phyloP scores from a whole-genome alignment of 2,797 vertebrate genomes.

The Melanotaenia parkinsoni region DNA sequence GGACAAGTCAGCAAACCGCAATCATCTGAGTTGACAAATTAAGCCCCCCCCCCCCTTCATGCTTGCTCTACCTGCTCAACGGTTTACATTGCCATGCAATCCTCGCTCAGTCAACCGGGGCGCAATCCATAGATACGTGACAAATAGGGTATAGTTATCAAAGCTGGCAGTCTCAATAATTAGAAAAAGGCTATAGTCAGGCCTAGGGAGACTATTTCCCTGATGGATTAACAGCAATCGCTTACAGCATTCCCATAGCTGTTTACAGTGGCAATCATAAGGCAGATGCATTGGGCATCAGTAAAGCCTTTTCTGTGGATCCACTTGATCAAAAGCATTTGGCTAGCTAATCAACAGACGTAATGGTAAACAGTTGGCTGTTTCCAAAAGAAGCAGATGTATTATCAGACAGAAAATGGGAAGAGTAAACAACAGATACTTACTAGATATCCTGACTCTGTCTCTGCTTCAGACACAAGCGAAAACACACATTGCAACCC shows the following conservation, averaged over 20 bases:
- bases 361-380: conserved; percentile 42
- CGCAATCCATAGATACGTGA: conserved; percentile 68
- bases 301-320: conserved; percentile 48
- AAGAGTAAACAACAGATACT: conserved; percentile 49
- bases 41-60: conserved; percentile 8
- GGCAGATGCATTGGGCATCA: conserved; percentile 61
- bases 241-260: conserved; percentile 54
- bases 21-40: conserved; percentile 55
- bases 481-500: conserved; percentile 14
- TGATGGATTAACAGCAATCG: conserved; percentile 74
- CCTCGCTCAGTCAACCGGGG: conserved; percentile 45
- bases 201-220: conserved; percentile 65
- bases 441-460: neutral
- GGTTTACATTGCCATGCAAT: conserved; percentile 56
- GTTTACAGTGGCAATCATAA: conserved; percentile 67
- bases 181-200: conserved; percentile 73
- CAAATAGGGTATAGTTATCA: conserved; percentile 72
- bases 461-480: neutral
- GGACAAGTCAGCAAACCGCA: conserved; percentile 14
- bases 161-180: conserved; percentile 78
- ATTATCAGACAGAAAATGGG: conserved; percentile 49
- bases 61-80: conserved; percentile 51
- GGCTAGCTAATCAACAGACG: conserved; percentile 67
- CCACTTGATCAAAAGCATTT: conserved; percentile 68
- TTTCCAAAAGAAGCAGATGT: conserved; percentile 59